These are phyloP conservation scores for Crocuta crocuta DNA, from an alignment of 2,113 vertebrate species.

Conservation along the genomic window DNA sequence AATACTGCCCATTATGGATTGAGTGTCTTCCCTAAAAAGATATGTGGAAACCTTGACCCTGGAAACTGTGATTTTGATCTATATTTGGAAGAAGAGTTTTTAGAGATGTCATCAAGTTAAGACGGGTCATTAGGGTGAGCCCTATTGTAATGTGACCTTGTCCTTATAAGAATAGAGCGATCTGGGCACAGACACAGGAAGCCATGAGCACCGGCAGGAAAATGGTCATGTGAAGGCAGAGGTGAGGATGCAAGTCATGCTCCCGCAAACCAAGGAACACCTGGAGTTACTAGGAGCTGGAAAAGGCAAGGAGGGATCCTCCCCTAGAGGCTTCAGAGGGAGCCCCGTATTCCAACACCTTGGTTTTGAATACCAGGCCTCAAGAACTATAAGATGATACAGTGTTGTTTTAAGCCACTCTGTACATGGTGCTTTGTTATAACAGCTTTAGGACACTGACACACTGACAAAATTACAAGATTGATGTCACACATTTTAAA, in stretches of 20 bases:
- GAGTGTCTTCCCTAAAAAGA: background rate
- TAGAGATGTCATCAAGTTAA: background rate
- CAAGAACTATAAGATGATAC: background rate
- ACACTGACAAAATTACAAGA: background rate
- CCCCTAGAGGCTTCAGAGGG: background rate
- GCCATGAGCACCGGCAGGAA: background rate
- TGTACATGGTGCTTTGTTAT: background rate
- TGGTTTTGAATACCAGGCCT: too few relatives aligned
- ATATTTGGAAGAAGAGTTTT: background rate
- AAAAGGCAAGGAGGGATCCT: background rate
- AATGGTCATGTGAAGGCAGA: background rate
- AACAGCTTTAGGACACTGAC: background rate
- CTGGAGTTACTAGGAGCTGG: background rate
- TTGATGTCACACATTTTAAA: background rate
- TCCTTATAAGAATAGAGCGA: background rate
- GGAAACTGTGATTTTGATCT: background rate
- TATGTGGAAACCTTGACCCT: background rate
- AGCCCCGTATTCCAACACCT: background rate
- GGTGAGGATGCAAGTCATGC: rapidly evolving
- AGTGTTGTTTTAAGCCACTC: background rate
- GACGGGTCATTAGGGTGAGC: background rate
- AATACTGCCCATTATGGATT: background rate
- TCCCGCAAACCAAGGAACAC: too few relatives aligned
- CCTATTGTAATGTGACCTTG: background rate
- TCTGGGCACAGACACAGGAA: background rate